A percentile compares a stretch with the other conserved stretches of the same genome.
These are phyloP conservation scores for Neogobius melanostomus DNA, from an alignment of 2,113 vertebrate genomes.

Conservation along the genomic window DNA sequence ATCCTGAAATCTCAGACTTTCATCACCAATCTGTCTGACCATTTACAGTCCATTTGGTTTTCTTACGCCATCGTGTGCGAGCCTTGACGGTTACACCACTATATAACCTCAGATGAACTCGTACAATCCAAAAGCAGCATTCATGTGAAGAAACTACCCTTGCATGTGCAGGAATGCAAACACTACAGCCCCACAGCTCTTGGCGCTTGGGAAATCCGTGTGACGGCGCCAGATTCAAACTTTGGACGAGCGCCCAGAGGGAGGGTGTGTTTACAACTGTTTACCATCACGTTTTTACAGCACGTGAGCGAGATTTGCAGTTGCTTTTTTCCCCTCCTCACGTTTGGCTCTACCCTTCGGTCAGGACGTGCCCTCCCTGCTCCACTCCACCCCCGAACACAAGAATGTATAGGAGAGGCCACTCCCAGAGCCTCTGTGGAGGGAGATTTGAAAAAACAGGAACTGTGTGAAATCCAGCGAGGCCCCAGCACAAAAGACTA, in stretches of 20 bases:
- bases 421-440: slow-evolving; percentile 18
- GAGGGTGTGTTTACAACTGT: not conserved
- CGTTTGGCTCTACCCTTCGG: not conserved
- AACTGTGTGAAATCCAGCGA: slow-evolving; percentile 5
- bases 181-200: slow-evolving; percentile 16
- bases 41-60: not conserved
- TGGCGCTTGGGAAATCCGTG: slow-evolving; percentile 27
- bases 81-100: not conserved
- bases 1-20: not conserved
- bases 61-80: not conserved
- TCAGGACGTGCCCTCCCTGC: slow-evolving; percentile 27
- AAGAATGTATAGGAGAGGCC: slow-evolving; percentile 51
- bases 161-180: slow-evolving; percentile 5
- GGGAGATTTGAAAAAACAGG: slow-evolving; percentile 67
- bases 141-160: not conserved
- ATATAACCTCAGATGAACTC: not conserved
- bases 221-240: slow-evolving; percentile 47
- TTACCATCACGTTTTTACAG: slow-evolving; percentile 36
- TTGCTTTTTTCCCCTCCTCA: not conserved
- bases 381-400: not conserved
- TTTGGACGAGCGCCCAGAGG: slow-evolving; percentile 41
- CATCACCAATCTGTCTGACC: not conserved
- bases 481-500: not conserved
- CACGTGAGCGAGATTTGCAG: slow-evolving; percentile 34
- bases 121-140: not conserved